Evolutionary conservation across 30 jellyfish, hydroid and myxozoan species (phyloP).

Genomic region (Hydractinia symbiolongicarpus): DNA sequence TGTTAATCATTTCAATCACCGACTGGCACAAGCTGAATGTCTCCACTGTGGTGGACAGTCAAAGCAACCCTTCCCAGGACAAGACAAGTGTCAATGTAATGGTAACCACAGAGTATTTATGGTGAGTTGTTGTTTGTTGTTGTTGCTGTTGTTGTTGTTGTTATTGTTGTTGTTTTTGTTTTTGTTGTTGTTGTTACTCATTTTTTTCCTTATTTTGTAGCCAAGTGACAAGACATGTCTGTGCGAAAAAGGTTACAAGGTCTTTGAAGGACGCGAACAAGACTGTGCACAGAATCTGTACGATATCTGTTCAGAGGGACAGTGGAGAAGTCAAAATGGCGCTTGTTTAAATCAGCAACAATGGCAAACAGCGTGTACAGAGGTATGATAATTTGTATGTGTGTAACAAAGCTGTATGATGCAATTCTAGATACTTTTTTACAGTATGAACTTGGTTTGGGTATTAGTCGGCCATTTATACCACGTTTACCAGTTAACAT

Average conservation of each 20-base stretch:
- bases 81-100: constrained; percentile 60
- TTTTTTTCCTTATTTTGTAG: constrained; percentile 33
- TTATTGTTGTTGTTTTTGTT: too few species aligned
- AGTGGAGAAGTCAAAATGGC: constrained; percentile 75
- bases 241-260: constrained; percentile 80
- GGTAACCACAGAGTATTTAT: constrained; percentile 74
- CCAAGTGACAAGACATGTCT: constrained; percentile 77
- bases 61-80: constrained; percentile 69
- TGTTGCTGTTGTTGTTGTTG: too few species aligned
- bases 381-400: neutral
- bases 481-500: too few species aligned
- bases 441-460: too few species aligned
- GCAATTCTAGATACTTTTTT: too few species aligned
- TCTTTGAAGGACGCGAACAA: constrained; percentile 61
- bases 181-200: too few species aligned
- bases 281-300: constrained; percentile 82
- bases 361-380: constrained; percentile 44
- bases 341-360: constrained; percentile 52
- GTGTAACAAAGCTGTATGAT: too few species aligned
- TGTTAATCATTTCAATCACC: constrained; percentile 65
- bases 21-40: constrained; percentile 74
- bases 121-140: constrained; percentile 35
- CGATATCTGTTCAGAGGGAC: constrained; percentile 74
- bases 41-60: constrained; percentile 91
- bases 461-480: too few species aligned